Evolutionary conservation across 1,140 invertebrate species (phyloP).

Genomic region (Batillaria attramentaria): DNA sequence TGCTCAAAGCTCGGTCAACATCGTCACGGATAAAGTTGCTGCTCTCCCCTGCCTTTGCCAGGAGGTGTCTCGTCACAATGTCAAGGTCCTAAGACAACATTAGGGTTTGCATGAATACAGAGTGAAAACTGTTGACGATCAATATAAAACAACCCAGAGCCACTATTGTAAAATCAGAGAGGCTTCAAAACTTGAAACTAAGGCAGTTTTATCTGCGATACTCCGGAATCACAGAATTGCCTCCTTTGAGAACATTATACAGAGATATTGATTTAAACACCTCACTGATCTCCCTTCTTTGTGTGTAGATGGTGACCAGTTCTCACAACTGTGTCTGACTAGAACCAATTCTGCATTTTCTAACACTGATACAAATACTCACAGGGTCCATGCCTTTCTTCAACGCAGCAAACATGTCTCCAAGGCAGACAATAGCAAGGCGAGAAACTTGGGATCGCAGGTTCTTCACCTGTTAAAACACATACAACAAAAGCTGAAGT

Average conservation of each 20-base stretch:
- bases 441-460: slow-evolving; percentile 91
- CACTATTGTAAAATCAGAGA: too few species aligned
- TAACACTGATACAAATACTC: too few species aligned
- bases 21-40: slow-evolving; percentile 93
- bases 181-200: slow-evolving; percentile 14
- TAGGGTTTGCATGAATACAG: background rate
- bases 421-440: slow-evolving; percentile 84
- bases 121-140: background rate
- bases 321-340: too few species aligned
- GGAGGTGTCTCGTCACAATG: slow-evolving; percentile 83
- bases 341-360: too few species aligned
- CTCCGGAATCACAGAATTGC: too few species aligned
- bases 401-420: slow-evolving; percentile 82
- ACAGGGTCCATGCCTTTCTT: slow-evolving; percentile 83
- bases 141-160: too few species aligned
- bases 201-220: too few species aligned
- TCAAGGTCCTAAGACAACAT: slow-evolving; percentile 82
- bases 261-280: too few species aligned
- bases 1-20: slow-evolving; percentile 84
- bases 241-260: too few species aligned
- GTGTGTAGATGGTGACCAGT: too few species aligned
- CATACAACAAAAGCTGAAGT: background rate
- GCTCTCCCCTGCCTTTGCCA: slow-evolving; percentile 91
- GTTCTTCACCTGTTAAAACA: slow-evolving; percentile 77
- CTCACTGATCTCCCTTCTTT: too few species aligned